Evolutionary conservation across 2,113 vertebrate species (phyloP).

Genomic region (Cynopterus brachyotis): DNA sequence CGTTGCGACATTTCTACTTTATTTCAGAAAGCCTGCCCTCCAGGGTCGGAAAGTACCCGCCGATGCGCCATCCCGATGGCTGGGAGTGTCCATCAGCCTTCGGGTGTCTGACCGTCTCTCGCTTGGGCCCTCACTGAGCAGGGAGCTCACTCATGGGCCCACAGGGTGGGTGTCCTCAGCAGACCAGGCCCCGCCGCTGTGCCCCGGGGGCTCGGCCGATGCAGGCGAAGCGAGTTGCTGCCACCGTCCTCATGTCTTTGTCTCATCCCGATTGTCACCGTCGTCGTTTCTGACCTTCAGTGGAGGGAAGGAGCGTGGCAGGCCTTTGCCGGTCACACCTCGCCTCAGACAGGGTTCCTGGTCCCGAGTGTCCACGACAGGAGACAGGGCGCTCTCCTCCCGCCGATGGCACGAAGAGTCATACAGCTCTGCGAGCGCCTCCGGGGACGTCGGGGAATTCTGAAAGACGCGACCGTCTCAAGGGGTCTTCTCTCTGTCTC

Average conservation of each 20-base stretch:
- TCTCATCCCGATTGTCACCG: too few relatives aligned
- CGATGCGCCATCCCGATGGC: background rate
- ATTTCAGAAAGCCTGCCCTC: conserved; percentile 12
- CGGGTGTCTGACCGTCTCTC: background rate
- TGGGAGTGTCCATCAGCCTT: background rate
- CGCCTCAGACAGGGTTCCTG: background rate
- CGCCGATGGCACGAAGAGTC: background rate
- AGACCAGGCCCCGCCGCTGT: background rate
- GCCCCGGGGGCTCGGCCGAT: too few relatives aligned
- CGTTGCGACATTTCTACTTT: background rate
- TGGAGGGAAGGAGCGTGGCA: too few relatives aligned
- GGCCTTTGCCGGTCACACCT: too few relatives aligned
- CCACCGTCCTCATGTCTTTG: too few relatives aligned
- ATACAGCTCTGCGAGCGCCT: fast-evolving
- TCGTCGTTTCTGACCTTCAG: too few relatives aligned
- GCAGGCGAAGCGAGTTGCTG: too few relatives aligned
- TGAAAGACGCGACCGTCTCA: background rate
- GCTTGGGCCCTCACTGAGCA: background rate
- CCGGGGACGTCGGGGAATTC: background rate
- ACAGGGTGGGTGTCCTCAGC: background rate
- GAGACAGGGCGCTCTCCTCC: background rate
- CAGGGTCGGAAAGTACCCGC: conserved; percentile 39
- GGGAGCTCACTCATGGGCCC: background rate
- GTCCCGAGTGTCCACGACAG: too few relatives aligned
- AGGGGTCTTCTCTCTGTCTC: background rate